phyloP scores from a whole-genome alignment of 2,797 vertebrate genomes.

The Simalia tracyae region DNA sequence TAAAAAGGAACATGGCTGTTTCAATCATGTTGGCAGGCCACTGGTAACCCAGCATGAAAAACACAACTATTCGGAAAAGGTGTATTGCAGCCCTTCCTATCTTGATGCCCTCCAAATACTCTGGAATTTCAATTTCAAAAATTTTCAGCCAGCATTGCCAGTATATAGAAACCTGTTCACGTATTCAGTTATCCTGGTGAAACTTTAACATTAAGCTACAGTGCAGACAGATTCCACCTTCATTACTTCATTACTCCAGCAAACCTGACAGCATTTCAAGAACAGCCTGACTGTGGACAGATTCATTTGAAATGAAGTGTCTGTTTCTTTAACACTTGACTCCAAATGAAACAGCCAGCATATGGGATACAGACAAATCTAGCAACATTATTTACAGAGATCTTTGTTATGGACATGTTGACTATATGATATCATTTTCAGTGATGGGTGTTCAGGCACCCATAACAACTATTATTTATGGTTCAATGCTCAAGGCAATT shows the following conservation, averaged over 20 bases:
- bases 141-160: too few relatives aligned
- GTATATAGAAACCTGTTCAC: too few relatives aligned
- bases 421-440: not conserved
- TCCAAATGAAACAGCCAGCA: not conserved
- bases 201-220: not conserved
- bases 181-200: not conserved
- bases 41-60: not conserved
- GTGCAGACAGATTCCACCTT: not conserved
- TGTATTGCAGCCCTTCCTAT: not conserved
- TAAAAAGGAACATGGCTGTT: not conserved
- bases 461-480: not conserved
- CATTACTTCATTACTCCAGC: not conserved
- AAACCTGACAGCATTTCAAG: not conserved
- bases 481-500: too few relatives aligned
- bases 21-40: not conserved
- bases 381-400: not conserved
- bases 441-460: not conserved
- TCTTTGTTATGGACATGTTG: not conserved
- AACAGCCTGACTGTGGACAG: too few relatives aligned
- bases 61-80: not conserved
- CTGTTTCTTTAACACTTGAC: not conserved
- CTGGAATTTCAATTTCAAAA: too few relatives aligned
- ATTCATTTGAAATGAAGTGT: too few relatives aligned
- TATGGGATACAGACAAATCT: too few relatives aligned
- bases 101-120: too few relatives aligned